Conservation (phyloP, 1,140 invertebrate species). For the Daktulosphaira vitifoliae region DNA sequence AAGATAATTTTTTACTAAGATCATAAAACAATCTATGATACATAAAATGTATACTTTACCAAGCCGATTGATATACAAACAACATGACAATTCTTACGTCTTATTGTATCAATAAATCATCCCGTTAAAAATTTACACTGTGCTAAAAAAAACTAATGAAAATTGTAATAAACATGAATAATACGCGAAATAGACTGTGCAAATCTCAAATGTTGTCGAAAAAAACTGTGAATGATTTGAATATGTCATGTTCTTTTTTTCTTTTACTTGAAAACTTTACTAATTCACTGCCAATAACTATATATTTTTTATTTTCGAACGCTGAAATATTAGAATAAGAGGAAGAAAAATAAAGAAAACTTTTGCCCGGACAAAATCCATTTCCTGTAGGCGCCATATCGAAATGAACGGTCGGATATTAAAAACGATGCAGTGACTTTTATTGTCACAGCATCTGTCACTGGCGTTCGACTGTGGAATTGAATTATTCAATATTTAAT, state of each 20-base stretch:
- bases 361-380: not conserved
- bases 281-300: not conserved
- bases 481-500: constrained; percentile 33
- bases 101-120: too few relatives aligned
- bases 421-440: constrained; percentile 11
- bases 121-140: too few relatives aligned
- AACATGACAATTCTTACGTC: too few relatives aligned
- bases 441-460: constrained; percentile 29
- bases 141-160: too few relatives aligned
- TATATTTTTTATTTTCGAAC: too few relatives aligned
- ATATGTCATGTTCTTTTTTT: not conserved
- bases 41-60: too few relatives aligned
- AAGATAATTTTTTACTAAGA: too few relatives aligned
- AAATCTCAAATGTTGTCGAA: too few relatives aligned
- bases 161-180: too few relatives aligned
- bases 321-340: not conserved
- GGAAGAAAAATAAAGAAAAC: not conserved
- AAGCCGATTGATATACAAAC: too few relatives aligned
- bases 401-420: constrained; percentile 28
- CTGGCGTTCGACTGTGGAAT: constrained; percentile 10
- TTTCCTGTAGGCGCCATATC: not conserved
- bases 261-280: not conserved
- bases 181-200: too few relatives aligned
- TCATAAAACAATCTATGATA: too few relatives aligned
- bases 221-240: not conserved